Conservation (phyloP, 2,113 vertebrate species). For the Coracopsis vasa region DNA sequence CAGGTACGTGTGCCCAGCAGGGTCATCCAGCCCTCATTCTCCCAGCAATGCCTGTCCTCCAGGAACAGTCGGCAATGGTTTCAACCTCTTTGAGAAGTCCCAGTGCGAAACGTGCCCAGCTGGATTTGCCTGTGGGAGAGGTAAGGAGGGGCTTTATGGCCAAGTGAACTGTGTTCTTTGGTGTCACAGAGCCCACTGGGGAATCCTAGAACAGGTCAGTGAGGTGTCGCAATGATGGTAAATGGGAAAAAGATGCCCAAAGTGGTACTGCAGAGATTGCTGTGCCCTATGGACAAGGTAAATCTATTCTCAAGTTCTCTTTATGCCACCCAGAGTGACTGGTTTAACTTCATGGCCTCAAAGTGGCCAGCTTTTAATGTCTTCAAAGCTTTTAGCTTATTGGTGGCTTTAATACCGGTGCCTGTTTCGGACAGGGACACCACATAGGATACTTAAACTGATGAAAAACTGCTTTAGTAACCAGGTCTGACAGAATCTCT, state of each 20-base stretch:
- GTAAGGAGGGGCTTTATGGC: conserved; percentile 48
- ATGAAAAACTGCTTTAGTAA: not conserved
- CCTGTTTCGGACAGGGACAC: not conserved
- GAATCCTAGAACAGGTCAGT: not conserved
- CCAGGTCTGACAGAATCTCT: not conserved
- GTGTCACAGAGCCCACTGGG: not conserved
- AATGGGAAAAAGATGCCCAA: not conserved
- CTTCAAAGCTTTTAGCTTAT: not conserved
- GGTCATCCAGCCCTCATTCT: conserved; percentile 79
- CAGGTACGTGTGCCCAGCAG: conserved; percentile 83
- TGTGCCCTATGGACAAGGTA: not conserved
- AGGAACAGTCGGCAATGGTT: conserved; percentile 77
- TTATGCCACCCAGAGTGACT: not conserved
- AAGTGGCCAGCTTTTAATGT: not conserved
- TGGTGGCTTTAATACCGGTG: not conserved
- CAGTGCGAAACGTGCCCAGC: conserved; percentile 84
- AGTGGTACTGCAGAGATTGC: not conserved
- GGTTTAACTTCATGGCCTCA: not conserved
- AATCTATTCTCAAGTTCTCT: not conserved
- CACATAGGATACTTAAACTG: accelerated
- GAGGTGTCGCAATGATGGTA: accelerated
- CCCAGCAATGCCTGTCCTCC: conserved; percentile 80
- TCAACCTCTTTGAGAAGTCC: conserved; percentile 80
- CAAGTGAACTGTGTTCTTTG: not conserved
- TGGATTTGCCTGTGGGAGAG: conserved; percentile 79